These are phyloP conservation scores for Melopsittacus undulatus DNA, from an alignment of 2,797 vertebrate genomes.

Conservation along the genomic window DNA sequence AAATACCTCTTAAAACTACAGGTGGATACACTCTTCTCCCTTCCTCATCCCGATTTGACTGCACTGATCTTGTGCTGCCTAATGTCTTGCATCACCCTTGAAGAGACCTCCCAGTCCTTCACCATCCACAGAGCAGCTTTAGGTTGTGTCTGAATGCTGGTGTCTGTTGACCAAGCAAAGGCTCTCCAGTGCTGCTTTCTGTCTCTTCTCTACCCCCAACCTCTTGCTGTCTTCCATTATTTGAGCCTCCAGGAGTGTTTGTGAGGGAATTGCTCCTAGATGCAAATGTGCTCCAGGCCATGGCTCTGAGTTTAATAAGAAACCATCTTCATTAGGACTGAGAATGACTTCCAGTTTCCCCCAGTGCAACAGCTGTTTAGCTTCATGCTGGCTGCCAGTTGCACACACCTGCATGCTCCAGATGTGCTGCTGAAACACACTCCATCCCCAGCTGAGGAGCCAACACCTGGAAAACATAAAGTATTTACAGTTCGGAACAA, in stretches of 20 bases:
- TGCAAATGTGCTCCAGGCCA: neutral
- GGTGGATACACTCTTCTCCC: neutral
- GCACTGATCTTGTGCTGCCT: neutral
- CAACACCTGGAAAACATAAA: slow-evolving; percentile 73
- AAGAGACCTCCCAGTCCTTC: neutral
- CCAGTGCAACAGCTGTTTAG: slow-evolving; percentile 6
- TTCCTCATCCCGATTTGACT: neutral
- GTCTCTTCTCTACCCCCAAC: neutral
- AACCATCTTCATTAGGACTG: neutral
- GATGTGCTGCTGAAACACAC: neutral
- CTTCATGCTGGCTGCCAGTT: neutral
- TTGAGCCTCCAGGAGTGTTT: neutral
- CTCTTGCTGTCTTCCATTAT: neutral
- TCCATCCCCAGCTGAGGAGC: neutral
- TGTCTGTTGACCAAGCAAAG: neutral
- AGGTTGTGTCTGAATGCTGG: neutral
- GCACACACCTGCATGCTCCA: slow-evolving; percentile 18
- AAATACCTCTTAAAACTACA: neutral
- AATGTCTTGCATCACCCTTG: rapidly evolving
- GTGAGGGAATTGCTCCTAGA: neutral
- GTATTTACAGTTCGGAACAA: slow-evolving; percentile 31
- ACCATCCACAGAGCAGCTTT: neutral
- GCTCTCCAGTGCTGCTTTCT: neutral
- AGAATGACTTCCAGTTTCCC: neutral
- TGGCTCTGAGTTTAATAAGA: neutral